Percentiles rank a stretch among this genome's conserved stretches.
Conservation (phyloP, 2,888 invertebrate species). For the Nephrotoma guestfalica region DNA sequence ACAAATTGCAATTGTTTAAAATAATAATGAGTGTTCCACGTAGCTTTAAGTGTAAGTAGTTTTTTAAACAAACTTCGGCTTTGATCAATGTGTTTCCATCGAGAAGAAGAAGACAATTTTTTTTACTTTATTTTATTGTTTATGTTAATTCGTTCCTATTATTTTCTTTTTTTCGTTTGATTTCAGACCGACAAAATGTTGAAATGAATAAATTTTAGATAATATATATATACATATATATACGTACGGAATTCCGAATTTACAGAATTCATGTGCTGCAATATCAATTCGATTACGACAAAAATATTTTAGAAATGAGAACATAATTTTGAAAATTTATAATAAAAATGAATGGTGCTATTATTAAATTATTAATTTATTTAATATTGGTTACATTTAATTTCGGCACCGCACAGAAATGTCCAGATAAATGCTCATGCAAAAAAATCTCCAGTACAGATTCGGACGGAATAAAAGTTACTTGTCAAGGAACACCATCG, state of each 20-base stretch:
- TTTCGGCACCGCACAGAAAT: constrained; percentile 8
- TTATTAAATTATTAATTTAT: background rate
- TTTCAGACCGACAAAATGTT: background rate
- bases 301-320: background rate
- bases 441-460: constrained; percentile 19
- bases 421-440: constrained; percentile 25
- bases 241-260: background rate
- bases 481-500: constrained; percentile 23
- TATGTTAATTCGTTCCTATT: background rate
- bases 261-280: background rate
- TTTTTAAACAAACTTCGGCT: background rate
- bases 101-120: background rate
- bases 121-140: background rate
- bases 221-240: background rate
- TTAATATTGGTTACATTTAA: background rate
- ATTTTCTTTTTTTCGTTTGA: background rate
- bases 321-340: background rate
- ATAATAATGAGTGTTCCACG: background rate
- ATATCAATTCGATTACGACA: background rate
- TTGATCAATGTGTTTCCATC: background rate
- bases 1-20: background rate
- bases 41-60: background rate
- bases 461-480: constrained; percentile 22
- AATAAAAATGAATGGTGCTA: constrained; percentile 6
- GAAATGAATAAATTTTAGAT: background rate